Percentiles rank a stretch among this genome's conserved stretches.
phyloP scores from a whole-genome alignment of 2,113 vertebrate genomes.

The Siphamia tubifer region DNA sequence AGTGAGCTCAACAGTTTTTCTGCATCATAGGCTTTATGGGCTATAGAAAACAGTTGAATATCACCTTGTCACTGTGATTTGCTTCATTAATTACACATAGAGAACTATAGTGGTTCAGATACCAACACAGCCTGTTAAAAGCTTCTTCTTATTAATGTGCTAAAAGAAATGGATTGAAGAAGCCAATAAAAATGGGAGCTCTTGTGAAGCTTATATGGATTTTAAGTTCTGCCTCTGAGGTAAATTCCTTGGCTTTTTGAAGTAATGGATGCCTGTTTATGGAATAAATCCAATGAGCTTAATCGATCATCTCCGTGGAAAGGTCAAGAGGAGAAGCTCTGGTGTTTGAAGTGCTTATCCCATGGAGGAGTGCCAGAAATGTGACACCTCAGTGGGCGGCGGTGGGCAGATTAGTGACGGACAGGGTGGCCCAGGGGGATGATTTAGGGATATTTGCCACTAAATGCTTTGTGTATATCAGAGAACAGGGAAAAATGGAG shows the following conservation, averaged over 20 bases:
- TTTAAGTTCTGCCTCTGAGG: conserved; percentile 70
- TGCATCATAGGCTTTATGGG: conserved; percentile 42
- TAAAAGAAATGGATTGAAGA: conserved; percentile 51
- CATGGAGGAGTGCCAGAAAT: conserved; percentile 72
- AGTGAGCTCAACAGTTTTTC: conserved; percentile 43
- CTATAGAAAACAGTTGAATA: conserved; percentile 38
- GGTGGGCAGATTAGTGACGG: conserved; percentile 74
- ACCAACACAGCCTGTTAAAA: conserved; percentile 30
- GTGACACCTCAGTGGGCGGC: conserved; percentile 72
- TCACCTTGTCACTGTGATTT: conserved; percentile 53
- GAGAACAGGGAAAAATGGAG: conserved; percentile 44
- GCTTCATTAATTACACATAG: conserved; percentile 55
- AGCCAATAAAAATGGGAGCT: conserved; percentile 60
- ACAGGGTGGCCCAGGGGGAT: conserved; percentile 73
- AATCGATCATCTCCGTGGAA: conserved; percentile 76
- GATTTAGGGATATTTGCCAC: conserved; percentile 75
- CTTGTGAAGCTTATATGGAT: conserved; percentile 70
- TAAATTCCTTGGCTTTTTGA: conserved; percentile 70
- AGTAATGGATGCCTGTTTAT: conserved; percentile 73
- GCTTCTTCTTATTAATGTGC: conserved; percentile 53
- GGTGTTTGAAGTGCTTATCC: conserved; percentile 78
- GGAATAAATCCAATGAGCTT: conserved; percentile 71
- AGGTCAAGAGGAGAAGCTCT: conserved; percentile 73
- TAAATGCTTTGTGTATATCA: conserved; percentile 66
- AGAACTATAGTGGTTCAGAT: conserved; percentile 29